Conservation (phyloP, 2,113 vertebrate species). For the Amazona guildingii region DNA sequence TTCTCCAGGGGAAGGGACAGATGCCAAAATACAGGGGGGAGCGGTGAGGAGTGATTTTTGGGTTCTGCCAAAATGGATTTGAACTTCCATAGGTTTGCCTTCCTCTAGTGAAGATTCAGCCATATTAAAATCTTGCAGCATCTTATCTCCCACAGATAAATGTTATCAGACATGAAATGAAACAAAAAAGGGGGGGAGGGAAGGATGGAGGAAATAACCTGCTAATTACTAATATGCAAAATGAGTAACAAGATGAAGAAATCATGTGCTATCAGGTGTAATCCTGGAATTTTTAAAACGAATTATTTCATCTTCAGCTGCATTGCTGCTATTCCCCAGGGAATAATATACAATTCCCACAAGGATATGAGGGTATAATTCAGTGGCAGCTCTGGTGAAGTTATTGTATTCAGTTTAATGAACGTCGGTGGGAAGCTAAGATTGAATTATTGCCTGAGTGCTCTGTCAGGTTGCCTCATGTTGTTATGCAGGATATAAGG, state of each 20-base stretch:
- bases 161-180: slow-evolving; percentile 15
- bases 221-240: slow-evolving; percentile 57
- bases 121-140: neutral
- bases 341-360: slow-evolving; percentile 57
- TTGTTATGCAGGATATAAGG: slow-evolving; percentile 59
- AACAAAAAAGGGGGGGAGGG: neutral
- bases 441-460: slow-evolving; percentile 64
- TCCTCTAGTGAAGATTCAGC: neutral
- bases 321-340: slow-evolving; percentile 26
- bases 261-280: slow-evolving; percentile 46
- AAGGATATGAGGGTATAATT: slow-evolving; percentile 47
- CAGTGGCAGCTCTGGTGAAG: slow-evolving; percentile 53
- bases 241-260: slow-evolving; percentile 48
- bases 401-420: slow-evolving; percentile 66
- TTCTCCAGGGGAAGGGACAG: neutral
- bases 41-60: neutral
- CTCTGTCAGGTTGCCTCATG: slow-evolving; percentile 57
- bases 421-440: slow-evolving; percentile 46
- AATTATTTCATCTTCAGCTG: slow-evolving; percentile 62
- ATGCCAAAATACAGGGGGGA: neutral
- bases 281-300: slow-evolving; percentile 41
- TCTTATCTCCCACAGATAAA: slow-evolving; percentile 7
- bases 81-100: neutral
- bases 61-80: neutral
- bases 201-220: neutral